Base-by-base conservation (phyloP, 2,888 invertebrate genomes). In the Eulithis testata region DNA sequence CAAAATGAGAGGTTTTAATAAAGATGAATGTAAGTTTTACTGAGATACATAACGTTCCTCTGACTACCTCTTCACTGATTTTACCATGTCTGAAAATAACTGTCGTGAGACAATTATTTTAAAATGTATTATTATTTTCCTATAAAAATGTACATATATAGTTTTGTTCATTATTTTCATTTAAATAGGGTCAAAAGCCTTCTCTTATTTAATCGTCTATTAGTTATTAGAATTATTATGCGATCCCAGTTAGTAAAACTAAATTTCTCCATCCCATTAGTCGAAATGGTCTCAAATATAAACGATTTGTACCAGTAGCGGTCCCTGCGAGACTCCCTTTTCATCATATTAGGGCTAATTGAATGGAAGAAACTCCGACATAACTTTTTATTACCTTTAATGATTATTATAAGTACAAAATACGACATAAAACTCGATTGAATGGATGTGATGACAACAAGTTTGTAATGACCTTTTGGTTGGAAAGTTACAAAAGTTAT, bases 361-460 rank as follows among this genome's bases (percentile, higher is more conserved):
- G 55, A 55, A 55, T 59, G 51, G 62, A 55, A 50, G 12, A 60
- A 21, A 43, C 40, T 65, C 11, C 0, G 4, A 50, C 43, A 11
- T 56, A 36, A 11, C 36, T 40, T 49, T 65, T 61, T 65, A 43
- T 54, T 21, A 11, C 44, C 11, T 63, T 63, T 52, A 21, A 67
- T 55, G 11, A 44, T 58, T 36, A 63, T 60, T 57, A 66, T 31
- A 50, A 54, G 11, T 58, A 66, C 60, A 60, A 63, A 64, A 63
- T 63, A 57, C 62, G 43, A 54, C 53, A 36, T 68, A 50, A 65
- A 63, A 59, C 37, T 63, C 36, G 4, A 31, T 45, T 63, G 45
- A 60, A 50, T 65, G 31, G 27, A 44, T 54, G 31, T 55, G 60
- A 58, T 65, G 58, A 67, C 61, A 57, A 11, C 37, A 5, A 50